Evolutionary conservation across 2,888 invertebrate genomes (phyloP), one percentile per base, ranked within the genome.

Genomic region (Dascillus cervinus): DNA sequence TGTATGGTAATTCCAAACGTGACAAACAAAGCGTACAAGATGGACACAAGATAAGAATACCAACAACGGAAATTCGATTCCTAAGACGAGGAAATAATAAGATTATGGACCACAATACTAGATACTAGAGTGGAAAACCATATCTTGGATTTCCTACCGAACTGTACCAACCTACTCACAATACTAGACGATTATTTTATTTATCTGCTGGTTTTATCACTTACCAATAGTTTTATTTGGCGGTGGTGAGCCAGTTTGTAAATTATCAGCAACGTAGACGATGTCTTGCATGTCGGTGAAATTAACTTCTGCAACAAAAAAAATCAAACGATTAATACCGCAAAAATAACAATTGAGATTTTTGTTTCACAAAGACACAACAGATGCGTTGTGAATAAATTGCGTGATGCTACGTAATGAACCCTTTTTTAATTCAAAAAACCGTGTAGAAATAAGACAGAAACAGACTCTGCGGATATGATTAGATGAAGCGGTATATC

Each of bases 201-300:
- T 8, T 17, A 17, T 6, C 4, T 17, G 8, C 4, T 8, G 8
- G 8, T 6, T 17, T 17, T 6, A 21, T 25, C 13, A 42, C 58
- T 58, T 52, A 62, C 62, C 60, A 47, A 49, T 49, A 22, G 47
- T 50, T 41, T 48, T 55, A 33, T 52, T 51, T 43, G 60, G 58
- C 30, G 62, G 61, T 41, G 60, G 55, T 30, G 59, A 61, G 42
- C 60, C 60, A 49, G 57, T 59, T 43, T 62, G 59, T 32, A 55
- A 58, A 52, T 58, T 59, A 42, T 58, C 56, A 29, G 62, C 58
- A 51, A 60, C 53, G 41, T 55, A 57, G 37, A 62, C 55, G 38
- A 59, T 57, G 46, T 63, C 64, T 60, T 65, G 64, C 64, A 65
- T 65, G 49, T 58, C 60, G 58, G 17, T 6, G 17, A 49, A 49